Evolutionary conservation across 2,888 invertebrate genomes (phyloP).

Genomic region (Linnaemya vulpina): DNA sequence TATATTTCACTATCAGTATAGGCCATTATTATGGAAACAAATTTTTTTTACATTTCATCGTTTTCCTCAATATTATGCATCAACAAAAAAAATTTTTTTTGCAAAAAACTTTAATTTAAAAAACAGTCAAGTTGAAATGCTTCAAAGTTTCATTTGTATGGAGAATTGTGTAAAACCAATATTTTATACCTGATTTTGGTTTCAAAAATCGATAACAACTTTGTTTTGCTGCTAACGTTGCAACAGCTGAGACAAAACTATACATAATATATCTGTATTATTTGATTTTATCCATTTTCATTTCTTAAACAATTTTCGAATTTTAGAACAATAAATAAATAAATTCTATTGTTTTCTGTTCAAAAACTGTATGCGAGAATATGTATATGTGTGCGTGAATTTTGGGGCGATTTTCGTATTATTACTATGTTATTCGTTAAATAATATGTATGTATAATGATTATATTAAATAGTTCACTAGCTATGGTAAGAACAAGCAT

Average conservation of each 20-base stretch:
- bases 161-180: background rate
- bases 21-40: too few relatives aligned
- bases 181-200: background rate
- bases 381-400: background rate
- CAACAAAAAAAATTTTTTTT: too few relatives aligned
- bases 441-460: conserved; percentile 9
- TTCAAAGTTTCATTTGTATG: background rate
- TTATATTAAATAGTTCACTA: conserved; percentile 16
- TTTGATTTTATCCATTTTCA: background rate
- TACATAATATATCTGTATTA: conserved; percentile 9
- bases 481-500: conserved; percentile 45
- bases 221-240: too few relatives aligned
- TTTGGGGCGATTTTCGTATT: conserved; percentile 7
- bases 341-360: background rate
- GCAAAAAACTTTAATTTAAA: background rate
- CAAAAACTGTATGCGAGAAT: background rate
- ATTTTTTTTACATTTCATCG: too few relatives aligned
- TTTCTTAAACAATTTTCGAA: background rate
- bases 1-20: too few relatives aligned
- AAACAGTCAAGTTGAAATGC: background rate
- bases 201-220: background rate
- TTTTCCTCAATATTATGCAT: too few relatives aligned
- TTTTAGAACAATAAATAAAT: too few relatives aligned
- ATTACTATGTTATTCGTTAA: conserved; percentile 3
- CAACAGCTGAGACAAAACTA: too few relatives aligned